Conservation (phyloP, 2,797 vertebrate genomes). For the Ciconia nigra region DNA sequence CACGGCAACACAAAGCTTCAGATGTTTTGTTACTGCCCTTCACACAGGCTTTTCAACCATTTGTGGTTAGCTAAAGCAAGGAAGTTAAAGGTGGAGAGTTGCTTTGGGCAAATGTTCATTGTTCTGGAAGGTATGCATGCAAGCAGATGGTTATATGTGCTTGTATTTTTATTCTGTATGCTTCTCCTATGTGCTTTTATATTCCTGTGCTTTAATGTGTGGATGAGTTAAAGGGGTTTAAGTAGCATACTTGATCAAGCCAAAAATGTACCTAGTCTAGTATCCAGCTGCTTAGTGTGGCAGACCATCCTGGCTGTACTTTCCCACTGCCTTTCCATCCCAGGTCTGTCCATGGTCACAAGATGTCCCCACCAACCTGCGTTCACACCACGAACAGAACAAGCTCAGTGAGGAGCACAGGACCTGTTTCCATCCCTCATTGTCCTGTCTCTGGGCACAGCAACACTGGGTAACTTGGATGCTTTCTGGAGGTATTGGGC, state of each 20-base stretch:
- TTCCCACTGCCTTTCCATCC: not conserved
- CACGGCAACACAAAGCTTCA: not conserved
- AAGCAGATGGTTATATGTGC: not conserved
- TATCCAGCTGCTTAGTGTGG: not conserved
- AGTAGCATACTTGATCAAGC: not conserved
- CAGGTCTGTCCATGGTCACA: not conserved
- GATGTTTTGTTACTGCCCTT: not conserved
- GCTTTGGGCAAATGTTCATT: not conserved
- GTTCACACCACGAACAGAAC: not conserved
- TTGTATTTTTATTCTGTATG: not conserved
- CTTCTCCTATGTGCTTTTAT: not conserved
- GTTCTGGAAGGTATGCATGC: not conserved
- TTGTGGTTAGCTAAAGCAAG: not conserved
- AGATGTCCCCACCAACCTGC: not conserved
- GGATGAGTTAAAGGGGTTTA: not conserved
- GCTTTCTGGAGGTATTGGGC: not conserved
- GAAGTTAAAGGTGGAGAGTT: not conserved
- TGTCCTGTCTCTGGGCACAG: not conserved
- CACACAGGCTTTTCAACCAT: not conserved
- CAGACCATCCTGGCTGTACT: not conserved
- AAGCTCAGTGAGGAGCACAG: not conserved
- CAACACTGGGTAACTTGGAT: not conserved
- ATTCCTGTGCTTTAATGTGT: not conserved
- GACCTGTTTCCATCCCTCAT: not conserved
- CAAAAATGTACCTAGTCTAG: not conserved